A percentile compares a stretch with the other conserved stretches of the same genome.
Evolutionary conservation across 64 coral and sea anemone species (phyloP).

Genomic region (Actinia equina): DNA sequence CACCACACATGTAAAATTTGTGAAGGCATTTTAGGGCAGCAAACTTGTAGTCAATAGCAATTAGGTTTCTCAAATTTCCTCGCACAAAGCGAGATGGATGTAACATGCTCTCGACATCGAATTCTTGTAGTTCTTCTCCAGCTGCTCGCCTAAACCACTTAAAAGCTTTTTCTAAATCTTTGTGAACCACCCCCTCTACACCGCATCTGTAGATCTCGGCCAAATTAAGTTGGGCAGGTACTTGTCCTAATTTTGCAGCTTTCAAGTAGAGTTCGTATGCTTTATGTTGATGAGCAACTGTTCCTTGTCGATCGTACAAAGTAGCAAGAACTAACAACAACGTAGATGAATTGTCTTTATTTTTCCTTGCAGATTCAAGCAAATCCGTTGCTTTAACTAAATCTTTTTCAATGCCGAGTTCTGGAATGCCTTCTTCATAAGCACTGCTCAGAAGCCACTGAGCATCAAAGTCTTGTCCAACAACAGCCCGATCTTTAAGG

Average conservation of each 20-base stretch:
- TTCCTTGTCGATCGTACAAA: constrained; percentile 35
- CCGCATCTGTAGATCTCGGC: constrained; percentile 79
- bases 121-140: constrained; percentile 33
- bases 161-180: constrained; percentile 71
- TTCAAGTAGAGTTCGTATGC: constrained; percentile 63
- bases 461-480: background rate
- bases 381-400: constrained; percentile 57
- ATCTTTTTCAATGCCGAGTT: constrained; percentile 36
- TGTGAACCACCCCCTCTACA: constrained; percentile 46
- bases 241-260: constrained; percentile 42
- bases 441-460: constrained; percentile 10
- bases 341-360: background rate
- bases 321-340: constrained; percentile 26
- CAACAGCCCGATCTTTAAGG: background rate
- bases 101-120: background rate
- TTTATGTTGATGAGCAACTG: constrained; percentile 24
- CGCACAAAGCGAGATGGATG: background rate
- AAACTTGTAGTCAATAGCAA: background rate
- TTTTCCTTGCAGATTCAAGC: constrained; percentile 41
- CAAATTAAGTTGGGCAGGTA: constrained; percentile 31
- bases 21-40: constrained; percentile 25
- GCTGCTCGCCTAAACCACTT: constrained; percentile 80
- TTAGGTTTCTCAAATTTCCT: background rate
- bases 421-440: constrained; percentile 34
- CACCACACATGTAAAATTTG: constrained; percentile 45